phyloP scores from a whole-genome alignment of 2,113 vertebrate species.

The Thryonomys swinderianus region DNA sequence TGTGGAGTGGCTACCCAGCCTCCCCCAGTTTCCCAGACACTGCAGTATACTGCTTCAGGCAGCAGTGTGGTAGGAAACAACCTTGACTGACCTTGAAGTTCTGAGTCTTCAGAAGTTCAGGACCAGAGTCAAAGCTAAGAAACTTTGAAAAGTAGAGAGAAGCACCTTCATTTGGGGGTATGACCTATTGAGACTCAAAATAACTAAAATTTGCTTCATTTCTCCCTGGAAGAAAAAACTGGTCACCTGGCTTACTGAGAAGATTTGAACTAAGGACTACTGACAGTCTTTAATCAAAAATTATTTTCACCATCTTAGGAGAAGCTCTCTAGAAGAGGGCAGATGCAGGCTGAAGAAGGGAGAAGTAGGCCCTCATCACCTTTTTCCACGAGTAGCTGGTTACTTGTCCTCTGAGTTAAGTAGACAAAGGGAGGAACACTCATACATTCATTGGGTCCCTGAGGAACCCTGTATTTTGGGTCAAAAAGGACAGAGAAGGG shows the following conservation, averaged over 20 bases:
- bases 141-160: neutral
- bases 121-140: neutral
- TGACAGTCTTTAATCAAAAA: neutral
- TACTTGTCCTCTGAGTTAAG: neutral
- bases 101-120: constrained; percentile 14
- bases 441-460: neutral
- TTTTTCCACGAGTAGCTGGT: neutral
- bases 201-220: neutral
- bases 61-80: neutral
- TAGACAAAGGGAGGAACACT: neutral
- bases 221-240: neutral
- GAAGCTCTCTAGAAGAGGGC: neutral
- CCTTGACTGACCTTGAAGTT: neutral
- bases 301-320: neutral
- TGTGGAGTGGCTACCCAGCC: neutral
- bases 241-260: neutral
- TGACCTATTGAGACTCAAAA: neutral
- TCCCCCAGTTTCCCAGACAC: constrained; percentile 21
- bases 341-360: neutral
- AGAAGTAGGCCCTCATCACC: too few species aligned
- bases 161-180: neutral
- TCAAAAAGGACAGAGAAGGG: neutral
- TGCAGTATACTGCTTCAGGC: neutral
- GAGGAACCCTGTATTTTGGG: neutral
- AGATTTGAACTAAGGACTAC: constrained; percentile 9